Base-by-base conservation (phyloP, 2,888 invertebrate genomes). In the Pandemis corylana region DNA sequence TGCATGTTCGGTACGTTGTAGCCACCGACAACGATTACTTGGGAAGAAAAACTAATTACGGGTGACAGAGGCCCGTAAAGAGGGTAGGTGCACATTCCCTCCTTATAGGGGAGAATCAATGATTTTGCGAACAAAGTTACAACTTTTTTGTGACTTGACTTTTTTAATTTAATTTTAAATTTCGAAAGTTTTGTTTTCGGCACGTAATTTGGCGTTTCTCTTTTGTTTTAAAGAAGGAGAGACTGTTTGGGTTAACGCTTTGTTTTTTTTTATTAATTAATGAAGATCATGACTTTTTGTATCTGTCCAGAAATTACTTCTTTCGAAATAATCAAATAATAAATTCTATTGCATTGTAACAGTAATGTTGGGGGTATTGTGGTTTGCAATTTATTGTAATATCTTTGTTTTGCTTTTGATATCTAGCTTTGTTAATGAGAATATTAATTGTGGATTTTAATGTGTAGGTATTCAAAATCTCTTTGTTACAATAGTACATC, bases 1-100 rank as follows among this genome's bases (percentile, higher is more conserved):
- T 92, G 91, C 90, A 92, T 92, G 90, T 89, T 90, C 85, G 85
- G 51, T 51, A 28, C 28, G 59, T 10, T 59, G 59, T 59, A 59
- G 59, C 59, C 89, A 87, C 86, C 84, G 85, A 86, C 86, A 84
- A 83, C 89, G 87, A 89, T 92, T 91, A 89, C 90, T 90, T 83
- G 85, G 81, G 82, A 87, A 85, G 88, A 90, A 90, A 90, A 91
- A 90, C 92, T 92, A 93, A 93, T 92, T 91, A 90, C 84, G 85
- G 87, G 82, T 87, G 88, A 89, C 90, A 87, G 83, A 84, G 77
- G 65, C 75, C 76, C 67, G 59, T 76, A 77, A 73, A 78, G 78
- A 79, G 69, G 70, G 71, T 64, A 72, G 59, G 68, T 75, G 78
- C 28, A 68, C 62, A 44, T 69, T 70, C 69, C 51, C 71, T 63